phyloP scores from a whole-genome alignment of 2,888 invertebrate genomes.

The Cetonia aurata region DNA sequence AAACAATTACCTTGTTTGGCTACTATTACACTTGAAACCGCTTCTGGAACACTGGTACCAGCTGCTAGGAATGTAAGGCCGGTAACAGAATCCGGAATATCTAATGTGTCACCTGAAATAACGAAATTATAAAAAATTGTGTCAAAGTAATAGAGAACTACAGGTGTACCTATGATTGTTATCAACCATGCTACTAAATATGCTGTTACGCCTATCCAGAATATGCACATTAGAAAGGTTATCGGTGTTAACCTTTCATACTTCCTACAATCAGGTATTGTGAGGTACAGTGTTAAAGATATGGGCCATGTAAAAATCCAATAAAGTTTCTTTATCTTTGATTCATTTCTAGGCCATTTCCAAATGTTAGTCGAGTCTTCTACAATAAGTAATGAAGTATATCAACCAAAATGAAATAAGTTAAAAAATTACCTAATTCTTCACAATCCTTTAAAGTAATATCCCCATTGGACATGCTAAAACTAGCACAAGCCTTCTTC shows the following conservation, averaged over 20 bases:
- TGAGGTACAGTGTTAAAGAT: slow-evolving; percentile 76
- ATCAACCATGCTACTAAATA: slow-evolving; percentile 91
- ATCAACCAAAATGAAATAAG: slow-evolving; percentile 5
- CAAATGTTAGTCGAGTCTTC: slow-evolving; percentile 67
- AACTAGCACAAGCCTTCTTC: slow-evolving; percentile 44
- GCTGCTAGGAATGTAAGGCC: slow-evolving; percentile 88
- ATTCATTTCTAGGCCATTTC: slow-evolving; percentile 71
- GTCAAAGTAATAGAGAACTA: not conserved
- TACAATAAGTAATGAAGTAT: slow-evolving; percentile 47
- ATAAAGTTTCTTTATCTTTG: slow-evolving; percentile 65
- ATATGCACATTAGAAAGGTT: slow-evolving; percentile 84
- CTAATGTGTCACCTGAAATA: slow-evolving; percentile 79
- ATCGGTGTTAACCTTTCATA: slow-evolving; percentile 72
- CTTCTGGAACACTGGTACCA: slow-evolving; percentile 89
- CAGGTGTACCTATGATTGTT: slow-evolving; percentile 67
- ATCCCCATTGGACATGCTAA: slow-evolving; percentile 58
- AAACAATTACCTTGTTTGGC: slow-evolving; percentile 77
- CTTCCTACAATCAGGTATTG: slow-evolving; percentile 83
- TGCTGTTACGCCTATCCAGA: slow-evolving; percentile 85
- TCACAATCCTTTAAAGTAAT: slow-evolving; percentile 65
- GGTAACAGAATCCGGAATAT: slow-evolving; percentile 87
- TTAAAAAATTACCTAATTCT: slow-evolving; percentile 59
- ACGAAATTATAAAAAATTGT: not conserved
- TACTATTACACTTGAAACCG: slow-evolving; percentile 86
- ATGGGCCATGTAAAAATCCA: slow-evolving; percentile 83